Evolutionary conservation across 92 coral and sea anemone genomes (phyloP).

Genomic region (Porites evermanni): DNA sequence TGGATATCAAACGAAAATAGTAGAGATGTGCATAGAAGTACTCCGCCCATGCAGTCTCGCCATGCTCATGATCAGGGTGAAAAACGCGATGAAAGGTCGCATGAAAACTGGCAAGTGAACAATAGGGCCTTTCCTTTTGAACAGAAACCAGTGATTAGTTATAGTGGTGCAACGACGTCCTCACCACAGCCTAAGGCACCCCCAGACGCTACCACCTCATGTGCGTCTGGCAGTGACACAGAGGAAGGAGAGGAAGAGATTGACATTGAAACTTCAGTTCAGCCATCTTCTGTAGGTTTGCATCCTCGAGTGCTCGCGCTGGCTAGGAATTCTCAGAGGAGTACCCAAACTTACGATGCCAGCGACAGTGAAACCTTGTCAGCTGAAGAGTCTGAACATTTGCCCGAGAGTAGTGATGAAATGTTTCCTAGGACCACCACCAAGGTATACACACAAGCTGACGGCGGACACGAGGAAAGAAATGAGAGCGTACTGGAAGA

Average conservation of each 20-base stretch:
- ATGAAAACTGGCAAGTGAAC: neutral
- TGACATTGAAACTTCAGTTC: neutral
- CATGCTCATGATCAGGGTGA: neutral
- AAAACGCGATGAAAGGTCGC: neutral
- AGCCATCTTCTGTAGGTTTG: constrained; percentile 21
- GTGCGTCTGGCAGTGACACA: constrained; percentile 17
- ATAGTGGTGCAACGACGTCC: neutral
- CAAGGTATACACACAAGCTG: constrained; percentile 5
- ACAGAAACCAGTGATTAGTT: neutral
- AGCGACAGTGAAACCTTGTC: constrained; percentile 92
- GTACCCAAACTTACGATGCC: constrained; percentile 41
- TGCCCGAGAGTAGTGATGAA: constrained; percentile 84
- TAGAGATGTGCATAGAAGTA: neutral
- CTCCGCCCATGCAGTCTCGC: neutral
- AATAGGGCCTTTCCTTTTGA: neutral
- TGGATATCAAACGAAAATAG: neutral
- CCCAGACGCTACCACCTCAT: neutral
- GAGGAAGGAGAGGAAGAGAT: constrained; percentile 33
- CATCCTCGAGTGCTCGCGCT: constrained; percentile 31
- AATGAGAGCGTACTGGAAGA: neutral
- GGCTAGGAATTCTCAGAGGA: constrained; percentile 21
- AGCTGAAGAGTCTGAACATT: constrained; percentile 80
- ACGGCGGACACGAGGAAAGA: neutral
- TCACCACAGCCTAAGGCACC: neutral
- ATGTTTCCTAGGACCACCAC: neutral